phyloP scores from a whole-genome alignment of 2,113 vertebrate species.

The Nothocercus nigrocapillus region DNA sequence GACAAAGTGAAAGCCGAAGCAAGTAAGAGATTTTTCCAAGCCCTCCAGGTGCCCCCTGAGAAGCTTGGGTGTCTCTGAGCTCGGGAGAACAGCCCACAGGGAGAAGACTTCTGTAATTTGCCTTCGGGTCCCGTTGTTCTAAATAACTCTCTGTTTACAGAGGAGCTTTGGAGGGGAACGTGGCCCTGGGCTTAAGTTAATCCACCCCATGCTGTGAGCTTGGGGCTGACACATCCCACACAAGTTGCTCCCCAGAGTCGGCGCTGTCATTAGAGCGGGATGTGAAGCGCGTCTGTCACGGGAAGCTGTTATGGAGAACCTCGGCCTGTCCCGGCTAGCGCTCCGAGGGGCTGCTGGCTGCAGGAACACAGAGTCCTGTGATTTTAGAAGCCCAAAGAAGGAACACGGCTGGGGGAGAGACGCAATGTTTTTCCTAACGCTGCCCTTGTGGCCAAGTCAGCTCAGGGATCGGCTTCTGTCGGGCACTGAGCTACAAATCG shows the following conservation, averaged over 20 bases:
- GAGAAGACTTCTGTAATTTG: background rate
- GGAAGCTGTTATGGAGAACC: background rate
- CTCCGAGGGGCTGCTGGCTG: rapidly evolving
- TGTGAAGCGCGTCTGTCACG: rapidly evolving
- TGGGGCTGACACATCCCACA: rapidly evolving
- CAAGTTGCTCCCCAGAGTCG: rapidly evolving
- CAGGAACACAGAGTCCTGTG: rapidly evolving
- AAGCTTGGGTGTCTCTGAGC: background rate
- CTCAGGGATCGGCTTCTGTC: background rate
- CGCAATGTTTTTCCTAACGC: rapidly evolving
- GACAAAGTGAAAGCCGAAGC: conserved; percentile 97
- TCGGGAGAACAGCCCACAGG: rapidly evolving
- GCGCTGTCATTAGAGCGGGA: rapidly evolving
- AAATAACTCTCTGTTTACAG: rapidly evolving
- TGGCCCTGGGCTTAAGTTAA: rapidly evolving
- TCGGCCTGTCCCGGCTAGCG: rapidly evolving
- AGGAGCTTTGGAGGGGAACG: background rate
- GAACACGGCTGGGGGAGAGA: background rate
- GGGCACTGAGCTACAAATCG: rapidly evolving
- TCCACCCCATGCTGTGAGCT: rapidly evolving
- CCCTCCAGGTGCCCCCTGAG: background rate
- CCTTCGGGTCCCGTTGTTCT: rapidly evolving
- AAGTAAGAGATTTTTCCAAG: conserved; percentile 79
- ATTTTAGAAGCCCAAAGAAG: background rate
- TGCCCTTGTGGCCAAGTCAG: background rate